Conservation (phyloP, 1,140 invertebrate genomes). For the Solenopsis fugax region DNA sequence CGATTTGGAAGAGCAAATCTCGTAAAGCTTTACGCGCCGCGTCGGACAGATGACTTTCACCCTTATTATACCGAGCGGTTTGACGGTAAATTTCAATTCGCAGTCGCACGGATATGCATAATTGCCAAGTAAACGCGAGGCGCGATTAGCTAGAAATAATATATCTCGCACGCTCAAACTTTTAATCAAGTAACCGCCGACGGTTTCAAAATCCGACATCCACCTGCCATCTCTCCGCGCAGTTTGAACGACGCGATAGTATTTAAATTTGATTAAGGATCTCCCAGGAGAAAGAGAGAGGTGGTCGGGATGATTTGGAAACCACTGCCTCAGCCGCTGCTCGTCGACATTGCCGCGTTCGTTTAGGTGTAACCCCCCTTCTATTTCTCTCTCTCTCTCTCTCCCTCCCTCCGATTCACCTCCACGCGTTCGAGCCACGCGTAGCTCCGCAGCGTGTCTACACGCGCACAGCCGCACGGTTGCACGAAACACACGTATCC, state of each 20-base stretch:
- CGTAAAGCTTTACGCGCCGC: slow-evolving; percentile 5
- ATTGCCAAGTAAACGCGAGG: neutral
- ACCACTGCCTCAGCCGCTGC: slow-evolving; percentile 45
- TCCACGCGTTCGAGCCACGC: slow-evolving; percentile 4
- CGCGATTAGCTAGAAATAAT: slow-evolving; percentile 19
- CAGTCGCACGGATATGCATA: neutral
- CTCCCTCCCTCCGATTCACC: slow-evolving; percentile 38
- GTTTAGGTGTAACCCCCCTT: slow-evolving; percentile 33
- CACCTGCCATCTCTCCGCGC: slow-evolving; percentile 21
- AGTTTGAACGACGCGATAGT: slow-evolving; percentile 34
- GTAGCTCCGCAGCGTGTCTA: slow-evolving; percentile 8
- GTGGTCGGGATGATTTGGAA: slow-evolving; percentile 62
- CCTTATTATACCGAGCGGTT: slow-evolving; percentile 4
- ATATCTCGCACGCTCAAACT: slow-evolving; percentile 25
- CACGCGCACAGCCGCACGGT: slow-evolving; percentile 15
- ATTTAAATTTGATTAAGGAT: slow-evolving; percentile 62
- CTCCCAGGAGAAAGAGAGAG: neutral
- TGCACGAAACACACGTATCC: slow-evolving; percentile 25
- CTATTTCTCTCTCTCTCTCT: neutral
- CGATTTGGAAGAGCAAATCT: slow-evolving; percentile 33
- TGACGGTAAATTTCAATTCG: slow-evolving; percentile 20
- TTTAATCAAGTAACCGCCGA: slow-evolving; percentile 61
- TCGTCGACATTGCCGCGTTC: slow-evolving; percentile 33
- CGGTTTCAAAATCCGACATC: slow-evolving; percentile 18
- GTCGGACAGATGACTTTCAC: neutral